These are phyloP conservation scores for Bufotes viridis DNA, from an alignment of 2,797 vertebrate genomes.

Conservation along the genomic window DNA sequence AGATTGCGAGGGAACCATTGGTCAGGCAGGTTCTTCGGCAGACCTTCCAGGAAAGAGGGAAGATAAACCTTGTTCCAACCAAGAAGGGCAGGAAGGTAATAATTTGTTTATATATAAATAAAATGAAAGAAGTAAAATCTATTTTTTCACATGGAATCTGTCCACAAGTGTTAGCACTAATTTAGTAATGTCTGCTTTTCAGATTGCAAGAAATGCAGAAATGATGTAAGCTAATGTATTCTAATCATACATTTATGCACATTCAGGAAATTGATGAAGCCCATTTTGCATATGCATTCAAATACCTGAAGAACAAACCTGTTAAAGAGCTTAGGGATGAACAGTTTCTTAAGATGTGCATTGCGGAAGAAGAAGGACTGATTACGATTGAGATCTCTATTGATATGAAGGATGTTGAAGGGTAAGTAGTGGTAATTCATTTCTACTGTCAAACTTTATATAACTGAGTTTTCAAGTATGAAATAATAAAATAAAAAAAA, in stretches of 20 bases:
- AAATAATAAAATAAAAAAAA: too few species aligned
- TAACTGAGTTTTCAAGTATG: too few species aligned
- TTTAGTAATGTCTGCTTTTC: too few species aligned
- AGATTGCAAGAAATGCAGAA: background rate
- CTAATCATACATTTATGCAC: background rate
- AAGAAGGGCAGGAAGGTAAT: slow-evolving; percentile 98
- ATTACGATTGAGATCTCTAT: slow-evolving; percentile 93
- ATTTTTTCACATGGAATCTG: background rate
- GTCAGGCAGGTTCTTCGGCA: slow-evolving; percentile 96
- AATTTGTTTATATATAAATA: slow-evolving; percentile 21
- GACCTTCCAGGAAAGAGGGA: slow-evolving; percentile 97
- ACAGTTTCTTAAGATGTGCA: slow-evolving; percentile 95
- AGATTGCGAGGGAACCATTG: slow-evolving; percentile 95
- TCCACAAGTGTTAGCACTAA: too few species aligned
- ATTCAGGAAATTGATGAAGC: slow-evolving; percentile 94
- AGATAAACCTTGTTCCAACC: slow-evolving; percentile 93
- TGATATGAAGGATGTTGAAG: slow-evolving; percentile 95
- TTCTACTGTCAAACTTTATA: background rate
- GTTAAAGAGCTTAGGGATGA: slow-evolving; percentile 97
- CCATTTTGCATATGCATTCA: slow-evolving; percentile 96
- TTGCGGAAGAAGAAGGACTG: slow-evolving; percentile 91
- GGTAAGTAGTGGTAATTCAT: slow-evolving; percentile 76
- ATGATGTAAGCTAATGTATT: background rate
- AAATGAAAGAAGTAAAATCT: background rate
- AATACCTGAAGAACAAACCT: slow-evolving; percentile 97